Conservation (phyloP, 2,797 vertebrate genomes). For the Dendrocincla tyrannina region DNA sequence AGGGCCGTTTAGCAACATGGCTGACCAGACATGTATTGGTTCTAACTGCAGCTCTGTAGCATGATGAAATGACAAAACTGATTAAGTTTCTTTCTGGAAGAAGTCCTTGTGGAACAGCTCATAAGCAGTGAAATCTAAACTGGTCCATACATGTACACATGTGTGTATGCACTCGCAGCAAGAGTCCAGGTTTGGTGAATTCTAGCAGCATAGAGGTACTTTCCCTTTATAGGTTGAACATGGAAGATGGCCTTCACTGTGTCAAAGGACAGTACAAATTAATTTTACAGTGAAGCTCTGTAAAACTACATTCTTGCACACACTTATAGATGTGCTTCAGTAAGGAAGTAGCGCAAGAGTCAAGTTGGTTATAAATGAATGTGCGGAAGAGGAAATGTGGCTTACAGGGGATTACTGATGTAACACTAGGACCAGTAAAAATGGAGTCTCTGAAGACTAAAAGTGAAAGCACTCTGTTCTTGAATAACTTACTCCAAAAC, state of each 20-base stretch:
- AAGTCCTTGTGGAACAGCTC: background rate
- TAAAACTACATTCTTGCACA: fast-evolving
- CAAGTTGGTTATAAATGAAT: background rate
- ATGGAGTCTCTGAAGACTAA: background rate
- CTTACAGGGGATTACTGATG: background rate
- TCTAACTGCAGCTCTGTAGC: background rate
- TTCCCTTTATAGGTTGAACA: background rate
- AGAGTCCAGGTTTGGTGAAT: background rate
- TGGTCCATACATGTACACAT: fast-evolving
- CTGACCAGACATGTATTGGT: fast-evolving
- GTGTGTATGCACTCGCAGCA: background rate
- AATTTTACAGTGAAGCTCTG: background rate
- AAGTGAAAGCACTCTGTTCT: background rate
- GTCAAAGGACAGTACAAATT: background rate
- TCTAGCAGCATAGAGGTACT: background rate
- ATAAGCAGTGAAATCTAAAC: background rate
- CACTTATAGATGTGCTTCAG: background rate
- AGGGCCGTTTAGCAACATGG: background rate
- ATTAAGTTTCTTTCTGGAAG: background rate
- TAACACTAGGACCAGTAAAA: background rate
- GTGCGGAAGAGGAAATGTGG: background rate
- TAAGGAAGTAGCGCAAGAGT: background rate
- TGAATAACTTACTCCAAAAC: background rate
- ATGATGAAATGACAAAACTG: background rate
- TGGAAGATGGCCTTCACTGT: background rate